These are phyloP conservation scores for Homarus americanus DNA, from an alignment of 1,140 invertebrate species.

Conservation along the genomic window DNA sequence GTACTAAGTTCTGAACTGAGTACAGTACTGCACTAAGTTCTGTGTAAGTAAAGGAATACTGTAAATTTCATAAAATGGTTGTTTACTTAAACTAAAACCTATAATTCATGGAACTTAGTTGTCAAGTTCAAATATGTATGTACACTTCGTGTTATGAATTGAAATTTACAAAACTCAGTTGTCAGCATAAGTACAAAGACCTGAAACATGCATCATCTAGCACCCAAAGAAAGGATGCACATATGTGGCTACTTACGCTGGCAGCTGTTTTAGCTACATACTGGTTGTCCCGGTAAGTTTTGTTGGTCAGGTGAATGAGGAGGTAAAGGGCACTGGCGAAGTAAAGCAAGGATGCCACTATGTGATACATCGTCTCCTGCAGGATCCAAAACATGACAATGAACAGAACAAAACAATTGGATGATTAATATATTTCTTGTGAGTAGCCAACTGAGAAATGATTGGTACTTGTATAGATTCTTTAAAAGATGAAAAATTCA, in stretches of 20 bases:
- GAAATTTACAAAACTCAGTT: background rate
- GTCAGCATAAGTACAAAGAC: background rate
- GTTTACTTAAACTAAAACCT: too few species aligned
- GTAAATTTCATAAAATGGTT: too few species aligned
- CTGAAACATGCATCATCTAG: background rate
- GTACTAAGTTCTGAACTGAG: background rate
- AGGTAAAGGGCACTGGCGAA: conserved; percentile 58
- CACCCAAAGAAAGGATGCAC: background rate
- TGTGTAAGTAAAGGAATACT: background rate
- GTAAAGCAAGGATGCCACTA: conserved; percentile 52
- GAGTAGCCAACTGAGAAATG: background rate
- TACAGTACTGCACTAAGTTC: background rate
- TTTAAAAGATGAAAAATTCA: background rate
- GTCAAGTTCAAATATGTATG: too few species aligned
- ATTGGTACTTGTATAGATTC: background rate
- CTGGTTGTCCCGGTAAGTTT: background rate
- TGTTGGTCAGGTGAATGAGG: conserved; percentile 55
- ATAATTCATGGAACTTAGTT: too few species aligned
- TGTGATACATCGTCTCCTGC: conserved; percentile 67
- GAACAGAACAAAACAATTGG: background rate
- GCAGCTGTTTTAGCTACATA: conserved; percentile 53
- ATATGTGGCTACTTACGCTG: conserved; percentile 42
- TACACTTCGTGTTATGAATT: too few species aligned
- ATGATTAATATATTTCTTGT: background rate
- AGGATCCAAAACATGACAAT: conserved; percentile 39